Evolutionary conservation across 1,140 invertebrate genomes (phyloP).

Genomic region (Ridgeia piscesae): DNA sequence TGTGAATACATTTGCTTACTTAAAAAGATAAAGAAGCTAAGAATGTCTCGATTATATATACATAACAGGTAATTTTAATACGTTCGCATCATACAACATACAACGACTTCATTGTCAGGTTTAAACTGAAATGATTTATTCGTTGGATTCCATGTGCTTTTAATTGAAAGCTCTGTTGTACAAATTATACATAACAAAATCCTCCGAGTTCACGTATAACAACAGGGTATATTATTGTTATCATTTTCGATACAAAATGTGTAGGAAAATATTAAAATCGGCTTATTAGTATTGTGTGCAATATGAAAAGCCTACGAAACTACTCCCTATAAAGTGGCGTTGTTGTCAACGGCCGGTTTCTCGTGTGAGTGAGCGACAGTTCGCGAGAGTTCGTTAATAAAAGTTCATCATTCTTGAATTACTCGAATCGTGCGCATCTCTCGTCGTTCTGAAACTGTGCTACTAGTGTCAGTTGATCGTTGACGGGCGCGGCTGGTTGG

Average conservation of each 20-base stretch:
- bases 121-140: constrained; percentile 7
- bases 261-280: constrained; percentile 6
- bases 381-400: constrained; percentile 8
- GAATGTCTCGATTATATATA: neutral
- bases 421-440: neutral
- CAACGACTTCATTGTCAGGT: constrained; percentile 4
- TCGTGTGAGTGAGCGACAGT: neutral
- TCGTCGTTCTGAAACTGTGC: neutral
- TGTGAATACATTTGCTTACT: neutral
- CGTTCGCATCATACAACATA: constrained; percentile 5
- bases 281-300: constrained; percentile 17
- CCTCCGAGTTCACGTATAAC: neutral
- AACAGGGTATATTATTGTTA: neutral
- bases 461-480: neutral
- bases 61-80: neutral
- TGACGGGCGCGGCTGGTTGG: constrained; percentile 10
- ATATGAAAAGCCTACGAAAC: constrained; percentile 17
- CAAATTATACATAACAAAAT: constrained; percentile 7
- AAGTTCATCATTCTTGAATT: constrained; percentile 6
- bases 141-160: neutral
- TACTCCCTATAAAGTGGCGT: neutral
- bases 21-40: neutral
- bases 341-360: neutral
- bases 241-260: neutral
- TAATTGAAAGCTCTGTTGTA: constrained; percentile 6